Base-by-base conservation (phyloP, 2,888 invertebrate genomes). In the Lydus trimaculatus region DNA sequence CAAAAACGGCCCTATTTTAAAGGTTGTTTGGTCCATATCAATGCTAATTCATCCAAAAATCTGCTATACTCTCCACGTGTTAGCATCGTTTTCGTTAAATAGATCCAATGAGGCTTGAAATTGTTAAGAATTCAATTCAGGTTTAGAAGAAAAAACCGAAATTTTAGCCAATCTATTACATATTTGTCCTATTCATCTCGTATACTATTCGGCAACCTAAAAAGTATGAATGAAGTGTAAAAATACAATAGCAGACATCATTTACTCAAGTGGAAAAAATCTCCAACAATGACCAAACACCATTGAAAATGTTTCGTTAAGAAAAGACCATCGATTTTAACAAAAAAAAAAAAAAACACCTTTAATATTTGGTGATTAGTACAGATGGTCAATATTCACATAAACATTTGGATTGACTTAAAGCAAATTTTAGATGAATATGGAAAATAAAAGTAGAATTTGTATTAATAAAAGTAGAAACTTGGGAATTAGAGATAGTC, bases 201-300 rank as follows among this genome's bases (percentile, higher is more conserved):
- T 48, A 48, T 11, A 48, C 17, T 43, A 6, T 17, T 48, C 48
- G 48, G 48, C 48, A 48, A 48, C 48, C 20, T 48, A n/a, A 17
- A 20, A 48, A 48, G 48, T 48, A 48, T 48, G 48, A 48, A 48
- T 48, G 48, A 48, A 48, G 20, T 20, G 48, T 48, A 48, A 3
- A 8, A 20, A 20, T 13, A 48, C 48, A 48, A 48, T 48, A 48
- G 11, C 3, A 20, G 11, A 48, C 48, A 48, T 48, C 48, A 48
- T 48, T 20, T 48, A 48, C 48, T 48, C 48, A 48, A 48, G 48
- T 48, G 48, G 48, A 48, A 48, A 8, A 36, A 48, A 48, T 48
- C 20, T 20, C n/a, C 11, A 48, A 48, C 48, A 48, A 48, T 48
- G 48, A 48, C 48, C 48, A 48, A 48, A 48, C 48, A 20, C 48